Percentiles rank a stretch among this genome's conserved stretches.
Conservation (phyloP, 2,888 invertebrate species). For the Tuta absoluta region DNA sequence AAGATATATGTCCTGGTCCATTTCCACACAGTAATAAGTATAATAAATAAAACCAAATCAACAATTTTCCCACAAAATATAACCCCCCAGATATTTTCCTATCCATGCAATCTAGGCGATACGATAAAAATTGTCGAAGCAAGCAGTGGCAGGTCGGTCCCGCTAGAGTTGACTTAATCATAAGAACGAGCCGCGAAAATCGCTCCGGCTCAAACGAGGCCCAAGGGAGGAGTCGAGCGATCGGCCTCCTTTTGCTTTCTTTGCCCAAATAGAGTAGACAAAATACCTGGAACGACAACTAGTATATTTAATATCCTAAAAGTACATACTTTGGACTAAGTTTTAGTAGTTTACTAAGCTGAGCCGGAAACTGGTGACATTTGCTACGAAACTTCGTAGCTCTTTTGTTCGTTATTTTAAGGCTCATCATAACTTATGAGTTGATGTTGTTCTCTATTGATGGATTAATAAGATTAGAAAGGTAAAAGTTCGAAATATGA, state of each 20-base stretch:
- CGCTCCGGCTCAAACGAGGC: conserved; percentile 74
- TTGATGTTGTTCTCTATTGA: not conserved
- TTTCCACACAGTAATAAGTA: too few species aligned
- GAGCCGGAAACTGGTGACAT: not conserved
- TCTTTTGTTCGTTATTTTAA: not conserved
- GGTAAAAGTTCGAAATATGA: too few species aligned
- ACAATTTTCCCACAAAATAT: not conserved
- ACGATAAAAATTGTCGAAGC: conserved; percentile 50
- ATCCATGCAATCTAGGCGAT: conserved; percentile 32
- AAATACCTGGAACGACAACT: not conserved
- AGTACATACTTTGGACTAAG: not conserved
- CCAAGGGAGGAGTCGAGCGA: conserved; percentile 60
- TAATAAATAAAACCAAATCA: not conserved
- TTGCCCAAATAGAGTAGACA: conserved; percentile 19
- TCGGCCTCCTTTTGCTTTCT: conserved; percentile 63
- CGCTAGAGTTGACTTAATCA: conserved; percentile 76
- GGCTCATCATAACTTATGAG: too few species aligned
- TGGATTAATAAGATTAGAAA: too few species aligned
- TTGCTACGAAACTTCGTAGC: conserved; percentile 9
- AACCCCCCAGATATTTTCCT: conserved; percentile 22
- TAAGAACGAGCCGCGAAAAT: conserved; percentile 77
- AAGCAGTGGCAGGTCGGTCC: conserved; percentile 54
- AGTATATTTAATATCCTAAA: not conserved
- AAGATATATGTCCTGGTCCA: too few species aligned
- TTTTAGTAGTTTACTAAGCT: too few species aligned